phyloP scores from a whole-genome alignment of 2,888 invertebrate genomes.

The Nomada ruficornis region DNA sequence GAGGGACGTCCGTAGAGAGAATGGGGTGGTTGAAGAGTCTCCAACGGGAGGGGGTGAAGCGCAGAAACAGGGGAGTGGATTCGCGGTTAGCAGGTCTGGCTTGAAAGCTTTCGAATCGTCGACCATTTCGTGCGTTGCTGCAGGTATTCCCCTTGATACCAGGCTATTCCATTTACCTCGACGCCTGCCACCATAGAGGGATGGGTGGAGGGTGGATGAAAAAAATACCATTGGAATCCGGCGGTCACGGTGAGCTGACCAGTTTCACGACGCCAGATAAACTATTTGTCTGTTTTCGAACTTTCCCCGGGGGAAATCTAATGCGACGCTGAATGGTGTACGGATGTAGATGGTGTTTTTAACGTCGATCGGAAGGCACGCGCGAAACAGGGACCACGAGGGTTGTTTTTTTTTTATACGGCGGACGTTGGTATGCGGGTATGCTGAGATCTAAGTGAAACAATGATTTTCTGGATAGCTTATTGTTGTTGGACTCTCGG shows the following conservation, averaged over 20 bases:
- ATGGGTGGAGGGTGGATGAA: not conserved
- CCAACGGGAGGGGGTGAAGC: constrained; percentile 26
- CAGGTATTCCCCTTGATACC: constrained; percentile 60
- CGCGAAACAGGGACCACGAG: not conserved
- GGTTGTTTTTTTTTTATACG: not conserved
- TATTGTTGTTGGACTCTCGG: not conserved
- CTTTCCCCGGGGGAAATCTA: constrained; percentile 42
- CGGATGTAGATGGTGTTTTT: not conserved
- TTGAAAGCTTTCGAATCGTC: constrained; percentile 69
- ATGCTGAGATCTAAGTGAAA: not conserved
- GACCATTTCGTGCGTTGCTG: constrained; percentile 60
- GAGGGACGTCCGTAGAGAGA: not conserved
- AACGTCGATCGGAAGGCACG: not conserved
- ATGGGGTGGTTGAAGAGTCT: constrained; percentile 45
- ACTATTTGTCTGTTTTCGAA: constrained; percentile 53
- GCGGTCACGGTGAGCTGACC: constrained; percentile 52
- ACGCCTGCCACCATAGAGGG: not conserved
- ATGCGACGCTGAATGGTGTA: not conserved
- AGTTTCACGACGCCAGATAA: constrained; percentile 43
- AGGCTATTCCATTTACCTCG: constrained; percentile 55
- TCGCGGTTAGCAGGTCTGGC: constrained; percentile 51
- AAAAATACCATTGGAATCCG: constrained; percentile 51
- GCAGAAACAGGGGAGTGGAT: constrained; percentile 41
- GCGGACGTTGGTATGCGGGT: not conserved
- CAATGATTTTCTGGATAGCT: not conserved